Evolutionary conservation across 1,140 invertebrate genomes (phyloP).

Genomic region (Anagrus nilaparvatae): DNA sequence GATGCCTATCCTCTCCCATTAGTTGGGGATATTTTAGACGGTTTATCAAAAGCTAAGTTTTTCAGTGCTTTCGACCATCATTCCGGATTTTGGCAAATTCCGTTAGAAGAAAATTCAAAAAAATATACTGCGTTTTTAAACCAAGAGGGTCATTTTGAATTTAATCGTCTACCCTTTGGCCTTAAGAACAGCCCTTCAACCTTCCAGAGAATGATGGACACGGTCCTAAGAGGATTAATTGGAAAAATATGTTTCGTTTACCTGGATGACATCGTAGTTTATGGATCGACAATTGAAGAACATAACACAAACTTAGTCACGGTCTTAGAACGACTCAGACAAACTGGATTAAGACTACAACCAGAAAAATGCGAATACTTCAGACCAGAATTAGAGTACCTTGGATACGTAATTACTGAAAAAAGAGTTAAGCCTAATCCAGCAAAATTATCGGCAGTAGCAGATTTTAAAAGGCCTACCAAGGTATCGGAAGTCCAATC

Average conservation of each 20-base stretch:
- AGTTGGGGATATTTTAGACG: no score
- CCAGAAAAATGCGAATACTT: slow-evolving; percentile 26
- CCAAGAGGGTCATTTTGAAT: no score
- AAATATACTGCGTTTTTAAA: no score
- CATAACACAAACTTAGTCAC: background rate
- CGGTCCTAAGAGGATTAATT: slow-evolving; percentile 16
- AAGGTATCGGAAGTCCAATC: slow-evolving; percentile 5
- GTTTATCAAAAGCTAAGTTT: no score
- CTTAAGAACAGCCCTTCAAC: slow-evolving; percentile 14
- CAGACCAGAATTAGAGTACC: slow-evolving; percentile 16
- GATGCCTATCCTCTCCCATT: slow-evolving; percentile 20
- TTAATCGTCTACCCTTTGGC: slow-evolving; percentile 31
- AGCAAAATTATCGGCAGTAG: slow-evolving; percentile 10
- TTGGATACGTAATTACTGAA: slow-evolving; percentile 19
- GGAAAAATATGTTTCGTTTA: no score
- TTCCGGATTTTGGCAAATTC: slow-evolving; percentile 39
- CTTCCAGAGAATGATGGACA: slow-evolving; percentile 21
- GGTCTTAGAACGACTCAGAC: slow-evolving; percentile 8
- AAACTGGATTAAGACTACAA: slow-evolving; percentile 25
- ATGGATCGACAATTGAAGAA: no score
- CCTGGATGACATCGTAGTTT: slow-evolving; percentile 21
- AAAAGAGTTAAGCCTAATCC: slow-evolving; percentile 15
- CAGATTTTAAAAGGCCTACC: background rate
- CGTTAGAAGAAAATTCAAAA: slow-evolving; percentile 21
- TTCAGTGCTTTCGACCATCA: slow-evolving; percentile 36